Evolutionary conservation across 1,140 invertebrate species (phyloP), one percentile per base, ranked within the genome.

Genomic region (Drosophila orosa): DNA sequence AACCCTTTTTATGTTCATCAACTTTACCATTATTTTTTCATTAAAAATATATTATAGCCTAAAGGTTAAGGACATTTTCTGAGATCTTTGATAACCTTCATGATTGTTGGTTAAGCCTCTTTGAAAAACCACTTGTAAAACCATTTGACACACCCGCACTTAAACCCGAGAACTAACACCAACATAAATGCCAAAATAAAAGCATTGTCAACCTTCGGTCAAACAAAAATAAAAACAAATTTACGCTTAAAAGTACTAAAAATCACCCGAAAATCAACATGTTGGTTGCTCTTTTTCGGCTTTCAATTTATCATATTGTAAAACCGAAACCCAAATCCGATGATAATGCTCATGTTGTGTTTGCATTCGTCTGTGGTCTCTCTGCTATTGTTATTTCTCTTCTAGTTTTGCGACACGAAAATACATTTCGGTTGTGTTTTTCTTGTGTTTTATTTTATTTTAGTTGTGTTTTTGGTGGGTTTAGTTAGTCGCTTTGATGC

Each of bases 131-230:
- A 71, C 52, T 71, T 71, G 37, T 44, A 57, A 71, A 71, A 13
- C 33, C 40, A 48, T 71, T 44, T 52, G 52, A 10, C 75, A 77
- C 75, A 52, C 74, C 74, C 56, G 63, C 56, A 56, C 33, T 42
- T 33, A 25, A 40, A 48, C 2, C 42, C 48, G 5, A 69, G 33
- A 69, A 69, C 44, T 39, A 52, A 62, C 29, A 47, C 57, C 40
- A 68, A 15, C 22, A 24, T 25, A 65, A 59, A 24, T 48, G 19
- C 6, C 19, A n/a, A 68, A 58, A 80, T 58, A 69, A 71, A 75
- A 58, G 69, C 60, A 57, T 59, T 74, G 56, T 72, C 66, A 87
- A 78, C 82, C 83, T 86, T 86, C 83, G 57, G 60, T 61, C 45
- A 39, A 55, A 68, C 60, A 56, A 19, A 7, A 22, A 78, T 52